phyloP scores from a whole-genome alignment of 2,113 vertebrate species.

The Motacilla alba region DNA sequence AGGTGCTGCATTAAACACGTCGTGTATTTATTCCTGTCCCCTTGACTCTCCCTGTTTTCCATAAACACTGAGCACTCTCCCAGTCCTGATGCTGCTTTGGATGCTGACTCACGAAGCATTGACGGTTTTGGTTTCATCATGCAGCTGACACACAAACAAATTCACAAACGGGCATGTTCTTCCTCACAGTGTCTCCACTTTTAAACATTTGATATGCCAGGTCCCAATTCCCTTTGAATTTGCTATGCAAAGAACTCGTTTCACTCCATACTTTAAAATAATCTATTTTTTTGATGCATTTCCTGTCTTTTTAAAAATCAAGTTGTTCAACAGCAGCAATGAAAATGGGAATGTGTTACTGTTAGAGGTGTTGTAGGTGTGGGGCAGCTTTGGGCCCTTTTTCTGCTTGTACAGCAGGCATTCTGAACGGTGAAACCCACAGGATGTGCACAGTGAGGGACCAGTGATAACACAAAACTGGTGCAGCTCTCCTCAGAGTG shows the following conservation, averaged over 20 bases:
- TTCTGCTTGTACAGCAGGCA: background rate
- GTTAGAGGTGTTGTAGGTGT: background rate
- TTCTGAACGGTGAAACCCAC: background rate
- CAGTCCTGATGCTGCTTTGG: background rate
- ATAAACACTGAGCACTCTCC: background rate
- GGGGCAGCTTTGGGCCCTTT: background rate
- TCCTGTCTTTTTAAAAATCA: background rate
- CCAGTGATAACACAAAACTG: background rate
- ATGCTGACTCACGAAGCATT: slow-evolving; percentile 13
- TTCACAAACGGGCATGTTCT: background rate
- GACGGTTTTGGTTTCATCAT: slow-evolving; percentile 41
- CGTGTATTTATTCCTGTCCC: background rate
- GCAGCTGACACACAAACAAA: slow-evolving; percentile 36
- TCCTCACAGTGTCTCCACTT: background rate
- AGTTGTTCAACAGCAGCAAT: background rate
- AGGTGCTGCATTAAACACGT: background rate
- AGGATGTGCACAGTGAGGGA: background rate
- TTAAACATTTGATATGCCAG: background rate
- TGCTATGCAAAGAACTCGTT: background rate
- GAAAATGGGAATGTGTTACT: background rate
- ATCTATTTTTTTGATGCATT: accelerated
- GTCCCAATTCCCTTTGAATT: background rate
- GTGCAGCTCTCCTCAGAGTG: background rate
- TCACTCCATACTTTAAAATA: background rate
- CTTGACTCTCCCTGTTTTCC: background rate